A percentile compares a stretch with the other conserved stretches of the same genome.
Conservation (phyloP, 2,888 invertebrate species). For the Drosophila borborema region DNA sequence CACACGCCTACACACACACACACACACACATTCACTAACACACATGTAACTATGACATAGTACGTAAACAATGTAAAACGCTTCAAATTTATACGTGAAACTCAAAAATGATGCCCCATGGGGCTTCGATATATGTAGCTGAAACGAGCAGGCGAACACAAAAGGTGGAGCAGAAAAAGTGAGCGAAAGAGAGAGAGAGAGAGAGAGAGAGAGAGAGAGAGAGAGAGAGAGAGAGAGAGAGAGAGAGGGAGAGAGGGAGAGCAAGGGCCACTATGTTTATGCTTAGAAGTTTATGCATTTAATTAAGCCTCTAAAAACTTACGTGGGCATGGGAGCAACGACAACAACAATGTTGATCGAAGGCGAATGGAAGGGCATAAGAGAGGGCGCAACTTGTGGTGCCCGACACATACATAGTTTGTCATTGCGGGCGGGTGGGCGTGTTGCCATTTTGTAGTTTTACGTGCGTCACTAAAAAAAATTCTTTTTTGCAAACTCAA, state of each 20-base stretch:
- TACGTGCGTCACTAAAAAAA: slow-evolving; percentile 29
- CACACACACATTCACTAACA: neutral
- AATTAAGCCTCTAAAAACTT: slow-evolving; percentile 72
- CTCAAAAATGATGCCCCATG: slow-evolving; percentile 57
- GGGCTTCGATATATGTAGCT: slow-evolving; percentile 25
- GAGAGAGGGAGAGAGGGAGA: neutral
- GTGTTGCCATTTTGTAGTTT: slow-evolving; percentile 16
- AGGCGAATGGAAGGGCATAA: neutral
- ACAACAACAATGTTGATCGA: slow-evolving; percentile 28
- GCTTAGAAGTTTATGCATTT: slow-evolving; percentile 75
- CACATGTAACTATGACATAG: slow-evolving; percentile 61
- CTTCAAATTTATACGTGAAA: slow-evolving; percentile 69
- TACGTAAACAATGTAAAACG: slow-evolving; percentile 75
- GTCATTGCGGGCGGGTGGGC: slow-evolving; percentile 36
- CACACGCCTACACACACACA: slow-evolving; percentile 1
- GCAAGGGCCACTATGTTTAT: slow-evolving; percentile 50
- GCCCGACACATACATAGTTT: slow-evolving; percentile 39
- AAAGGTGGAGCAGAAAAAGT: neutral
- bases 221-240: neutral
- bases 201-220: no score
- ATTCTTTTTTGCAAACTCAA: slow-evolving; percentile 21
- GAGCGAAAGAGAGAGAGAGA: slow-evolving; percentile 12
- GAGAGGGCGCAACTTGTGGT: slow-evolving; percentile 21
- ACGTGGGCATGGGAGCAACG: slow-evolving; percentile 25
- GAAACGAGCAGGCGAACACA: slow-evolving; percentile 49